A percentile compares a stretch with the other conserved stretches of the same genome.
Conservation (phyloP, 2,797 vertebrate species). For the Aselliscus stoliczkanus region DNA sequence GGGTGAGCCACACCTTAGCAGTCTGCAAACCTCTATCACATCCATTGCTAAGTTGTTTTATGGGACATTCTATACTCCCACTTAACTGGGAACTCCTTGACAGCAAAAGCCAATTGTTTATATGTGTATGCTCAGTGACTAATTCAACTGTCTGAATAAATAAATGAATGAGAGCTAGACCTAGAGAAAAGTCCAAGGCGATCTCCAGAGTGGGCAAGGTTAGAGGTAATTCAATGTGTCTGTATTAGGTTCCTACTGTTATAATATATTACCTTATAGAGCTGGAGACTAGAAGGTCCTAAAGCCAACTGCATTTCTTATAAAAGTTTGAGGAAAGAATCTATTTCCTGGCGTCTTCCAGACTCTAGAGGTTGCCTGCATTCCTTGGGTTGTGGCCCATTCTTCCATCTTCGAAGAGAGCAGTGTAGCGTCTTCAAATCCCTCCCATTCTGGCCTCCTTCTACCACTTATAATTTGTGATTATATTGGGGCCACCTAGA, state of each 20-base stretch:
- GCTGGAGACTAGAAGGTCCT: neutral
- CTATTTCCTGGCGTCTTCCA: neutral
- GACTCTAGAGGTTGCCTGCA: neutral
- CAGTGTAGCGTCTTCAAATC: neutral
- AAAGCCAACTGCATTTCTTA: neutral
- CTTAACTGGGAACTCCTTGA: neutral
- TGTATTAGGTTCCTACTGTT: neutral
- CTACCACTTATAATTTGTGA: neutral
- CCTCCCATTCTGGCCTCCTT: neutral
- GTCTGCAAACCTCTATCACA: neutral
- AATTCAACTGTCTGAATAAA: neutral
- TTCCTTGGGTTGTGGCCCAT: neutral
- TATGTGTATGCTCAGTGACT: neutral
- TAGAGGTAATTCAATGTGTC: neutral
- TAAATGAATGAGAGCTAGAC: neutral
- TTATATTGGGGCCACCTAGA: neutral
- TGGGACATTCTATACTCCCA: neutral
- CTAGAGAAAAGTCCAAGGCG: neutral
- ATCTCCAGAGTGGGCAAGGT: neutral
- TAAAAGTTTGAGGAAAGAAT: neutral
- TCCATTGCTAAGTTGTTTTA: neutral
- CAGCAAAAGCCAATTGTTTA: neutral
- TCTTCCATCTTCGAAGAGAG: neutral
- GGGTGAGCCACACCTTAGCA: neutral
- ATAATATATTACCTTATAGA: neutral